These are phyloP conservation scores for Macrophya alboannulata DNA, from an alignment of 2,888 invertebrate species.

Conservation along the genomic window DNA sequence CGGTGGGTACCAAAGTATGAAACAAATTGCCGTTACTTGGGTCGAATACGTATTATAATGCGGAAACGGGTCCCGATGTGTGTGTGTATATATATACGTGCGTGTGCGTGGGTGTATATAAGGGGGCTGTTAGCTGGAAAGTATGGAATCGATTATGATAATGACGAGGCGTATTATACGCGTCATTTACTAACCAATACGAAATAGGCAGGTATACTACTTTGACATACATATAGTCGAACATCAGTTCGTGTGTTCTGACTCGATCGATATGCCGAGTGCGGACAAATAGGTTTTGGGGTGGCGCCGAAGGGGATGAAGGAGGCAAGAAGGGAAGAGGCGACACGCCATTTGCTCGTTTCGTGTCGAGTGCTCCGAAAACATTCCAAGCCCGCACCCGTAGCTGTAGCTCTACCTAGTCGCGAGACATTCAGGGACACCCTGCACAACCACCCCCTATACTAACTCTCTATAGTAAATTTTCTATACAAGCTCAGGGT, in stretches of 20 bases:
- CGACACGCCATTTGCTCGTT: conserved; percentile 52
- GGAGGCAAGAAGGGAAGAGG: conserved; percentile 4
- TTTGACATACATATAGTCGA: conserved; percentile 3
- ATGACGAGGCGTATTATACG: conserved; percentile 40
- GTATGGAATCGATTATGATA: conserved; percentile 46
- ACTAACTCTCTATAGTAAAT: not conserved
- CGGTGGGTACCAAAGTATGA: not conserved
- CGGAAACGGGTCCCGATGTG: not conserved
- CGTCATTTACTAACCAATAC: conserved; percentile 33
- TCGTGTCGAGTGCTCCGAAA: conserved; percentile 38
- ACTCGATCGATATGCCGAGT: conserved; percentile 40
- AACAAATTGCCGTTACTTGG: conserved; percentile 31
- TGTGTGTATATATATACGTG: not conserved
- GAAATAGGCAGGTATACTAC: not conserved
- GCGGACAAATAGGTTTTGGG: conserved; percentile 50
- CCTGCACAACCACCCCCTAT: conserved; percentile 20
- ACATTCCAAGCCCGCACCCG: conserved; percentile 43
- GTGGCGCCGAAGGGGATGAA: conserved; percentile 27
- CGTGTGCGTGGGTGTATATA: not conserved
- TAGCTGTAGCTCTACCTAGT: not conserved
- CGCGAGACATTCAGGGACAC: conserved; percentile 39
- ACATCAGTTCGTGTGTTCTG: not conserved
- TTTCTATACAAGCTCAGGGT: not conserved
- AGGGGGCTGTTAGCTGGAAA: not conserved
- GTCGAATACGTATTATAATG: not conserved